phyloP scores from a whole-genome alignment of 1,140 invertebrate genomes.

The Orussus abietinus region DNA sequence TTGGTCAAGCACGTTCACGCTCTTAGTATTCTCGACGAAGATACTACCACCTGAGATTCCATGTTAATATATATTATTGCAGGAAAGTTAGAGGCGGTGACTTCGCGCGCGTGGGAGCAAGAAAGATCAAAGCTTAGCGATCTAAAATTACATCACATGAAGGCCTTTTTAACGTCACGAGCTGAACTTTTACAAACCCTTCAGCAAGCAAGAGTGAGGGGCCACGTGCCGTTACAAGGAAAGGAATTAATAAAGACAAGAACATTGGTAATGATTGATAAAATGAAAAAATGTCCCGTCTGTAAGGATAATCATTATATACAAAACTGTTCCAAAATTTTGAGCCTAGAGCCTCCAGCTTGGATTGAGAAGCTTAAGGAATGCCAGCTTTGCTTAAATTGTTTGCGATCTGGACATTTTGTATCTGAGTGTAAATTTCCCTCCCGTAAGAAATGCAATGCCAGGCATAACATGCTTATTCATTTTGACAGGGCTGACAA shows the following conservation, averaged over 20 bases:
- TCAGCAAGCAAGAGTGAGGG: too few relatives aligned
- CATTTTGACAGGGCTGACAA: too few relatives aligned
- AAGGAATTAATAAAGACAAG: too few relatives aligned
- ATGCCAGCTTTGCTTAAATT: too few relatives aligned
- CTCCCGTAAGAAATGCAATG: constrained; percentile 1
- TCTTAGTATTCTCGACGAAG: not conserved
- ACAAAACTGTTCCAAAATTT: too few relatives aligned
- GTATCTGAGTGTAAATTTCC: not conserved
- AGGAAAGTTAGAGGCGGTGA: not conserved
- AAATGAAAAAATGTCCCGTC: too few relatives aligned
- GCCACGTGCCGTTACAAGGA: not conserved
- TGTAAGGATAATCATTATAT: too few relatives aligned
- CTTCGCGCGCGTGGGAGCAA: too few relatives aligned
- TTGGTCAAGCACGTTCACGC: not conserved
- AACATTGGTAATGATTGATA: too few relatives aligned
- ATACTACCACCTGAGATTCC: not conserved
- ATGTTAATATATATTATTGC: not conserved
- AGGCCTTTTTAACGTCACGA: not conserved
- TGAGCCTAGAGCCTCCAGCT: too few relatives aligned
- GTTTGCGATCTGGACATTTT: not conserved
- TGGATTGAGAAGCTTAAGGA: too few relatives aligned
- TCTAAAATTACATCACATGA: not conserved
- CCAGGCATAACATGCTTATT: not conserved
- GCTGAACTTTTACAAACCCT: not conserved
- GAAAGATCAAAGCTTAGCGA: not conserved